A percentile compares a stretch with the other conserved stretches of the same genome.
Evolutionary conservation across 2,113 vertebrate species (phyloP).

Genomic region (Erinaceus europaeus): DNA sequence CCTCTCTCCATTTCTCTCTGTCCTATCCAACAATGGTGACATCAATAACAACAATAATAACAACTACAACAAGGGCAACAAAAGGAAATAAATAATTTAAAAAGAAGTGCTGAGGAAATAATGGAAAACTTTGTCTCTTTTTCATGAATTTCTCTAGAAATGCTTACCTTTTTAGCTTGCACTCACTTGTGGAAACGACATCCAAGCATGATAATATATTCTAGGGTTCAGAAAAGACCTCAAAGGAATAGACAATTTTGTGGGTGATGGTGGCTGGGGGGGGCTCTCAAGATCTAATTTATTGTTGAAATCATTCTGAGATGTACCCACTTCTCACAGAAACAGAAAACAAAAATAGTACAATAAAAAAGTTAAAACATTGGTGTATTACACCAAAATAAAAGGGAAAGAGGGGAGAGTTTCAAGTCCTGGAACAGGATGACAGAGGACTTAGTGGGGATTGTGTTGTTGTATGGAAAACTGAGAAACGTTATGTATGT

Average conservation of each 20-base stretch:
- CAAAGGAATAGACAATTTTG: neutral
- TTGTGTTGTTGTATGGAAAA: no score
- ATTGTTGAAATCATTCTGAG: neutral
- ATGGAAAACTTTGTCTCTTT: neutral
- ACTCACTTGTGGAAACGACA: neutral
- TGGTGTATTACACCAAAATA: no score
- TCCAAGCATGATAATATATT: neutral
- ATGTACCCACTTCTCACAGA: neutral
- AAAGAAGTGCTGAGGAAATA: neutral
- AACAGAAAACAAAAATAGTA: neutral
- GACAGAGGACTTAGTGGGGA: no score
- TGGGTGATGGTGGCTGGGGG: no score
- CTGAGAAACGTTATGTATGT: no score
- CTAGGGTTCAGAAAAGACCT: neutral
- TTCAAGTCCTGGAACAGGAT: no score
- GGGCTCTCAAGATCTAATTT: neutral
- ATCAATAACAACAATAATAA: no score
- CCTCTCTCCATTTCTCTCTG: no score
- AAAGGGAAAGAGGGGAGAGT: no score
- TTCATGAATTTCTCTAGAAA: conserved; percentile 3
- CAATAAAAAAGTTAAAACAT: neutral
- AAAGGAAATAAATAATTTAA: no score
- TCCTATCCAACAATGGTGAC: no score
- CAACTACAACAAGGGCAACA: no score
- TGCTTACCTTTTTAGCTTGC: conserved; percentile 18